These are phyloP conservation scores for Galeopsomyia nigrocyanea DNA, from an alignment of 2,888 invertebrate genomes.

Conservation along the genomic window DNA sequence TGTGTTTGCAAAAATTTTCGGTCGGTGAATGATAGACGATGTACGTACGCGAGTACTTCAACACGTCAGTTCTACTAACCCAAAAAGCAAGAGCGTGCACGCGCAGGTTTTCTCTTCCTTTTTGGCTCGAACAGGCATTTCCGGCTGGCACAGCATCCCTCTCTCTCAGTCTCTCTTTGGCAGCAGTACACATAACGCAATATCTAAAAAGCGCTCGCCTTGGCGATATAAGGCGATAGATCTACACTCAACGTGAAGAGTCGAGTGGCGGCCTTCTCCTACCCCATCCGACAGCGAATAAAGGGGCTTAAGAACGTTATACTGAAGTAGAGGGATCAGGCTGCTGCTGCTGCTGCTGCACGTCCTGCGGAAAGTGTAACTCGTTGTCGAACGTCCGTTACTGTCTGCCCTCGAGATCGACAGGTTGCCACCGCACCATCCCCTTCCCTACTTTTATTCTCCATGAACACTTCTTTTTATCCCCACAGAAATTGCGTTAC, in stretches of 20 bases:
- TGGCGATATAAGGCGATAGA: neutral
- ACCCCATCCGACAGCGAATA: slow-evolving; percentile 13
- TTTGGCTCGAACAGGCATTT: neutral
- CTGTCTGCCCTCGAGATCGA: slow-evolving; percentile 56
- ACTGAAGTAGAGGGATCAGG: slow-evolving; percentile 49
- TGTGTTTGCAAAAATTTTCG: too few relatives aligned
- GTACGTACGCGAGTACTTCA: too few relatives aligned
- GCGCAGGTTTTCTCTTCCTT: neutral
- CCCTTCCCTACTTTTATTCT: slow-evolving; percentile 41
- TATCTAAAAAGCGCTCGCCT: slow-evolving; percentile 9
- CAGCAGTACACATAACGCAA: slow-evolving; percentile 1
- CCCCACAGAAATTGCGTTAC: too few relatives aligned
- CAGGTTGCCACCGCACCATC: slow-evolving; percentile 55
- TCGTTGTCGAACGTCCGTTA: slow-evolving; percentile 63
- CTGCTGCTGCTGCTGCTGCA: slow-evolving; percentile 6
- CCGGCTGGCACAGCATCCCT: too few relatives aligned
- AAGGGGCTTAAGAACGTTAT: neutral
- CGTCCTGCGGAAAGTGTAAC: slow-evolving; percentile 61
- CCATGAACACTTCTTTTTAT: neutral
- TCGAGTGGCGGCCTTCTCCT: slow-evolving; percentile 16
- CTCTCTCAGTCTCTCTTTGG: neutral
- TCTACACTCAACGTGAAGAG: neutral
- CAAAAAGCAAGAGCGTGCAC: too few relatives aligned
- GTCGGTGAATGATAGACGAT: too few relatives aligned
- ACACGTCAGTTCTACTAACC: too few relatives aligned